These are phyloP conservation scores for Zaprionus vittiger DNA, from an alignment of 1,140 invertebrate species.

Conservation along the genomic window DNA sequence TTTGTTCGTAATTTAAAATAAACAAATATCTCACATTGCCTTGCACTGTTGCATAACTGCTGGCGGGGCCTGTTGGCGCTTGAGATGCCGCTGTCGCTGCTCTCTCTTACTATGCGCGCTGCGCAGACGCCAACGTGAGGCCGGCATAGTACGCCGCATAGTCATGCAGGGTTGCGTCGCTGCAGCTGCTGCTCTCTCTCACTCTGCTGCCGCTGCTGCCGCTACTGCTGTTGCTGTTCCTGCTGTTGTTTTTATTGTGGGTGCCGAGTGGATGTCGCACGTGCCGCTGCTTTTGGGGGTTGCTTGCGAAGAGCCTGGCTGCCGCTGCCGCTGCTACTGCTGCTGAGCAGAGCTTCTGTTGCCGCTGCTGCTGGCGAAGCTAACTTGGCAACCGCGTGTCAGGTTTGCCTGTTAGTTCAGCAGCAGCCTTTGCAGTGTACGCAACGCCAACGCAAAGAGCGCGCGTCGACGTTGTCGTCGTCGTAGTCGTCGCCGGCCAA, in stretches of 20 bases:
- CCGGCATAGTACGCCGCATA: constrained; percentile 58
- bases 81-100: neutral
- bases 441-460: constrained; percentile 52
- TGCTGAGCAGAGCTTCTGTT: constrained; percentile 7
- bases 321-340: constrained; percentile 11
- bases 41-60: constrained; percentile 29
- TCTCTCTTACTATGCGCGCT: constrained; percentile 22
- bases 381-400: constrained; percentile 61
- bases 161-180: constrained; percentile 42
- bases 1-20: neutral
- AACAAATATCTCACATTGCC: neutral
- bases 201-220: constrained; percentile 20
- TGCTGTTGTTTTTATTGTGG: constrained; percentile 39
- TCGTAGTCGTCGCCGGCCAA: constrained; percentile 54
- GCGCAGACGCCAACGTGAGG: constrained; percentile 57
- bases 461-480: constrained; percentile 55
- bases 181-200: constrained; percentile 13
- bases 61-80: constrained; percentile 38
- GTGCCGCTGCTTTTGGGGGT: constrained; percentile 39
- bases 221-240: constrained; percentile 15
- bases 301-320: constrained; percentile 12
- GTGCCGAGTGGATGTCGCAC: constrained; percentile 50
- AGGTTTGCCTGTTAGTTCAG: constrained; percentile 63
- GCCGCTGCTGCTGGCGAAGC: constrained; percentile 38
- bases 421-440: constrained; percentile 70